These are phyloP conservation scores for Cossypha polioptera DNA, from an alignment of 2,797 vertebrate species.

Conservation along the genomic window DNA sequence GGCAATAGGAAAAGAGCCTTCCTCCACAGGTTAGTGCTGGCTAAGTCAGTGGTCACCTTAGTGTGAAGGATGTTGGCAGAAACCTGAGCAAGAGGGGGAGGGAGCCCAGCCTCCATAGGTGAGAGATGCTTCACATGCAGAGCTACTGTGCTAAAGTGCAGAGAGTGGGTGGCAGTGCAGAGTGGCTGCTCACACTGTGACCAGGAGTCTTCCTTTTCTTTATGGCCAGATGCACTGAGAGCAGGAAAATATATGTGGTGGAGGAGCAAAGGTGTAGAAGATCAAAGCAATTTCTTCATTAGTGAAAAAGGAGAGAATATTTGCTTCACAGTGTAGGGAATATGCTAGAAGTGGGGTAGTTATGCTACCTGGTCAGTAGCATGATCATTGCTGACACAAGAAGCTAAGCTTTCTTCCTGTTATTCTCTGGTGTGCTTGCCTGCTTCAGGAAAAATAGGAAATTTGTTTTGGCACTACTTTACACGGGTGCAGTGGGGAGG, in stretches of 20 bases:
- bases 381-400: neutral
- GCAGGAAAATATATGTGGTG: neutral
- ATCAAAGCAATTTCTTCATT: neutral
- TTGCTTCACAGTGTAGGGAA: neutral
- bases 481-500: neutral
- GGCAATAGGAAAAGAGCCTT: neutral
- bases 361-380: neutral
- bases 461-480: neutral
- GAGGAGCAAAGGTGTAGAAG: neutral
- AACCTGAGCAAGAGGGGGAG: neutral
- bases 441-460: neutral
- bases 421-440: fast-evolving
- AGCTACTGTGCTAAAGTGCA: neutral
- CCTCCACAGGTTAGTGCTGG: neutral
- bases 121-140: fast-evolving
- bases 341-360: neutral
- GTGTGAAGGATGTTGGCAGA: neutral
- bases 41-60: neutral
- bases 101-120: fast-evolving
- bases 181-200: fast-evolving
- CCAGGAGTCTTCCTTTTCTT: neutral
- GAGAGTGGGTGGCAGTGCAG: neutral
- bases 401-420: neutral
- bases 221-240: neutral
- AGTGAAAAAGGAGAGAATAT: neutral